Conservation (phyloP, 2,113 vertebrate species). For the Cisticola juncidis region DNA sequence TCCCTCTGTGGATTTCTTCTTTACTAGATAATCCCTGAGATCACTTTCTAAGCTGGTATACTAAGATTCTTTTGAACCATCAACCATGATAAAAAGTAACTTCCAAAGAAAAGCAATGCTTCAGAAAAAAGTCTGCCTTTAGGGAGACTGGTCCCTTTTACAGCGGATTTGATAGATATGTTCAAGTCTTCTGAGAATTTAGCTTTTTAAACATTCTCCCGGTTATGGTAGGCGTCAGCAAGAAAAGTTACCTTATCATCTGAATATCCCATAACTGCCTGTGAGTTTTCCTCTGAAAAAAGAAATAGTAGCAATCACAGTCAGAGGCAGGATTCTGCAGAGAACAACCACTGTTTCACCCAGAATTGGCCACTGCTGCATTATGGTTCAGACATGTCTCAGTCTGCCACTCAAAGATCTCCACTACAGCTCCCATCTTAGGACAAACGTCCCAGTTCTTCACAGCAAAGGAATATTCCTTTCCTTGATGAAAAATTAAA, state of each 20-base stretch:
- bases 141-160: background rate
- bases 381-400: background rate
- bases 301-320: background rate
- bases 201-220: background rate
- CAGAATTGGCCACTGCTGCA: background rate
- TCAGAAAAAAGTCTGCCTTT: background rate
- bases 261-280: background rate
- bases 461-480: background rate
- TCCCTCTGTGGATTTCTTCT: background rate
- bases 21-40: background rate
- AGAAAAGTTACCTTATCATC: background rate
- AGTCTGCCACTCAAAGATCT: background rate
- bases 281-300: background rate
- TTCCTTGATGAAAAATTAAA: background rate
- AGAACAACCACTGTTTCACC: rapidly evolving
- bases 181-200: background rate
- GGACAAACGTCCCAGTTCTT: background rate
- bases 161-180: background rate
- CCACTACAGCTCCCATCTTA: background rate
- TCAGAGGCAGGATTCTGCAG: background rate
- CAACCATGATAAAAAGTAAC: background rate
- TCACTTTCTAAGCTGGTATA: background rate
- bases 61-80: background rate
- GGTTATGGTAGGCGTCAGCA: background rate
- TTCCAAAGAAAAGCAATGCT: background rate